Evolutionary conservation across 1,140 invertebrate species (phyloP), one percentile per base, ranked within the genome.

Genomic region (Anthonomus grandis): DNA sequence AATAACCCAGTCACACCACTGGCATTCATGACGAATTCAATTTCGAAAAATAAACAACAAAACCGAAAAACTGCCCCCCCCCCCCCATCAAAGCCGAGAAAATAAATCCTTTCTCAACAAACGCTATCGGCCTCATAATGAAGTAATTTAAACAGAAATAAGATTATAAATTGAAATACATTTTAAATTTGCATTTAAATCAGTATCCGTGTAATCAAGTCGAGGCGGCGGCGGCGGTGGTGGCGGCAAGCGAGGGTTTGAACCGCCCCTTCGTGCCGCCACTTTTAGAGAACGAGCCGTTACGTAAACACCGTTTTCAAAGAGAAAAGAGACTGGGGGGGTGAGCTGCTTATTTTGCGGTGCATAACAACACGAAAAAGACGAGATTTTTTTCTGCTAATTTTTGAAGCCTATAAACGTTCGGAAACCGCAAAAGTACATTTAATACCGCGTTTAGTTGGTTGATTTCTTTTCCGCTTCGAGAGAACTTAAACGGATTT

Each of bases 141-240:
- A 64, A 68, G 67, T 69, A 70, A 70, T 70, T 70, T 70, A 66
- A 69, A 68, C 65, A 68, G 67, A 66, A 70, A 69, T 69, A 70
- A 70, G 68, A 70, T 70, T 70, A 70, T 69, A 69, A 70, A 70
- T 70, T 70, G 68, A 70, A 70, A 70, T 65, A 69, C 68, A 70
- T 69, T 67, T 70, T 69, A 66, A 66, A 66, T 66, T 70, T 70
- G 68, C 68, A 70, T 68, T 70, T 70, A 70, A 70, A 70, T 70
- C 66, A 70, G 65, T 65, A 66, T 66, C 61, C 61, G 62, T 68
- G 68, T 68, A 70, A 70, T 70, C 64, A 63, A 66, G 60, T 60
- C 58, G 59, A 62, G 59, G 58, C 60, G 55, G 42, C 39, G 52
- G 36, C 13, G 38, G 21, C 49, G 46, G 15, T 21, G 12, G 49